Conservation (phyloP, 2,113 vertebrate genomes). For the Dendropsophus ebraccatus region DNA sequence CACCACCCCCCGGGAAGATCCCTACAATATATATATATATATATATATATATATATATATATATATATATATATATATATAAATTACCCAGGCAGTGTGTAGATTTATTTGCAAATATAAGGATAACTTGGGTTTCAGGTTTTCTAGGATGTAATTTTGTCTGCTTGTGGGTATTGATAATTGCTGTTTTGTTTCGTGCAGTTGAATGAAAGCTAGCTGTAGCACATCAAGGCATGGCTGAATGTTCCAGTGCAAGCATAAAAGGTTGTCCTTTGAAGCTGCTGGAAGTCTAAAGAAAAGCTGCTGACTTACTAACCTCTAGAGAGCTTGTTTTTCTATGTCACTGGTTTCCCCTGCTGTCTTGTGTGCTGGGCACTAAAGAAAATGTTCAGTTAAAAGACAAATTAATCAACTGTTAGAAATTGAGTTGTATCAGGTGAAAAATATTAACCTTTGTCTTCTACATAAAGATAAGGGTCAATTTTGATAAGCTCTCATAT, state of each 20-base stretch:
- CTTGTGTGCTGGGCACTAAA: background rate
- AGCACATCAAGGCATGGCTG: constrained; percentile 6
- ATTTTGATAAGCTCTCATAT: background rate
- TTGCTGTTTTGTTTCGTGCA: background rate
- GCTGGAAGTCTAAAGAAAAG: constrained; percentile 1
- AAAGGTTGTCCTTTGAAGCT: constrained; percentile 19
- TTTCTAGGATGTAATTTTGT: background rate
- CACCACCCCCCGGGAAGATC: too few species aligned
- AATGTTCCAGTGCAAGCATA: background rate
- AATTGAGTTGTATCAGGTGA: background rate
- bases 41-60: too few species aligned
- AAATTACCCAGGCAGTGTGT: too few species aligned
- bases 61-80: too few species aligned
- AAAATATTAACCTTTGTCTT: background rate
- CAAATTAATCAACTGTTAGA: background rate
- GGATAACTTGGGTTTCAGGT: background rate
- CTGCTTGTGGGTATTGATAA: background rate
- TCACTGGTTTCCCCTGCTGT: background rate
- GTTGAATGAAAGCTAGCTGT: background rate
- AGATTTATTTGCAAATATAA: too few species aligned
- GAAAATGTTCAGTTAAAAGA: constrained; percentile 1
- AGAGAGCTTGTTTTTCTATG: constrained; percentile 2
- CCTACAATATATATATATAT: too few species aligned
- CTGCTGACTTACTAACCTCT: background rate
- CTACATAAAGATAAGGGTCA: background rate